Conservation (phyloP, 2,797 vertebrate genomes). For the Iguana delicatissima region DNA sequence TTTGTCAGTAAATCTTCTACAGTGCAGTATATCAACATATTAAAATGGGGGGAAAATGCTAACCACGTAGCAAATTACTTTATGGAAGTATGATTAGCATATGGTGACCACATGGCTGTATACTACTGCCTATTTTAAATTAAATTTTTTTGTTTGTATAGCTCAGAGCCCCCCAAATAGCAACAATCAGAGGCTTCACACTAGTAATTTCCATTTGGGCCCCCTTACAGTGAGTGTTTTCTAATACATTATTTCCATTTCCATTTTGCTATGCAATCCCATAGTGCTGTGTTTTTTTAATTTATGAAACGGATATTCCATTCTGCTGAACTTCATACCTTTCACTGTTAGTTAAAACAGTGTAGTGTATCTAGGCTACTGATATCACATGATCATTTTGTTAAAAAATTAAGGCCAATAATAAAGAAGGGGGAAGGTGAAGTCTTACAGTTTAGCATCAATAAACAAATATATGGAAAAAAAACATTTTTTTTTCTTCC, state of each 20-base stretch:
- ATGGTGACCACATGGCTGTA: neutral
- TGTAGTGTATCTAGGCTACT: slow-evolving; percentile 28
- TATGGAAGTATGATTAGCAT: neutral
- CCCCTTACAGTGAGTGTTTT: slow-evolving; percentile 23
- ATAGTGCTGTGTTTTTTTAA: slow-evolving; percentile 54
- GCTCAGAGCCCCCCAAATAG: slow-evolving; percentile 27
- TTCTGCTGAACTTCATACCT: slow-evolving; percentile 45
- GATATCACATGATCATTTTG: slow-evolving; percentile 1
- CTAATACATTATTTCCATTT: slow-evolving; percentile 39
- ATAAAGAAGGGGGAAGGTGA: slow-evolving; percentile 26
- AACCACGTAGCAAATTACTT: slow-evolving; percentile 11
- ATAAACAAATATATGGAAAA: slow-evolving; percentile 33
- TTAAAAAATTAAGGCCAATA: slow-evolving; percentile 44
- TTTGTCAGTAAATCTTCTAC: slow-evolving; percentile 35
- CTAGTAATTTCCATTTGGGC: slow-evolving; percentile 28
- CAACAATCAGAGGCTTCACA: slow-evolving; percentile 6
- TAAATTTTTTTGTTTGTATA: slow-evolving; percentile 49
- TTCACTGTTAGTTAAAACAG: neutral
- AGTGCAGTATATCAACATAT: neutral
- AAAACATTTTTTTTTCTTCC: slow-evolving; percentile 4
- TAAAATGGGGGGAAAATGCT: slow-evolving; percentile 8
- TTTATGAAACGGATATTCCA: slow-evolving; percentile 64
- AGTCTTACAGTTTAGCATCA: slow-evolving; percentile 23
- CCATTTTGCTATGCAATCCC: slow-evolving; percentile 60
- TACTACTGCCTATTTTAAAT: slow-evolving; percentile 53